Percentiles rank a stretch among this genome's conserved stretches.
Conservation (phyloP, 1,140 invertebrate species). For the Pachyrhynchus sulphureomaculatus region DNA sequence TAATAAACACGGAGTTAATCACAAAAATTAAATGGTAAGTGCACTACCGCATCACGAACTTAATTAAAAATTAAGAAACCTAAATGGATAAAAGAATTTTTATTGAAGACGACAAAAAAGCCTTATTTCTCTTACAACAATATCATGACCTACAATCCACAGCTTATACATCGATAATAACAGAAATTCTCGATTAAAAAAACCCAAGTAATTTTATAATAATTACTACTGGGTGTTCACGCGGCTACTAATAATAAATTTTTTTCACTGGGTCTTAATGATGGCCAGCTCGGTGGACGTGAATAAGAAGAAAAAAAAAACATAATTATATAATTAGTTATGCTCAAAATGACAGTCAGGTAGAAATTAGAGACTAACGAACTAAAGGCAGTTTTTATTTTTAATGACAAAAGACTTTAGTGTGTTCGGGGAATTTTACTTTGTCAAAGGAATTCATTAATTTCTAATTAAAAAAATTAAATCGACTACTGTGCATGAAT, state of each 20-base stretch:
- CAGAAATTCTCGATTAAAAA: constrained; percentile 10
- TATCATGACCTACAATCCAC: too few species aligned
- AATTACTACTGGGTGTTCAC: constrained; percentile 29
- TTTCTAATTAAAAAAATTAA: neutral
- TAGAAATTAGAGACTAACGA: constrained; percentile 40
- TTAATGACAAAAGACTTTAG: constrained; percentile 19
- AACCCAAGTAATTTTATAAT: constrained; percentile 25
- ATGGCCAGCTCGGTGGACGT: constrained; percentile 18
- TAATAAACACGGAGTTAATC: too few species aligned
- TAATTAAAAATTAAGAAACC: too few species aligned
- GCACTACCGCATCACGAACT: too few species aligned
- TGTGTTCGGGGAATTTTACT: neutral
- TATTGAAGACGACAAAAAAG: too few species aligned
- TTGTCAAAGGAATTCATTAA: neutral
- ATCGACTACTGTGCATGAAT: neutral
- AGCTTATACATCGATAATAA: neutral
- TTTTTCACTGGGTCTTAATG: constrained; percentile 16
- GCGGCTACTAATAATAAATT: constrained; percentile 26
- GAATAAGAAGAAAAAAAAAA: constrained; percentile 38
- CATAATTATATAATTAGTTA: constrained; percentile 51
- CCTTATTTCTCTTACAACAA: too few species aligned
- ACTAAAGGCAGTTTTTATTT: neutral
- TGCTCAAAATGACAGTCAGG: constrained; percentile 48
- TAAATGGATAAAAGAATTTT: too few species aligned
- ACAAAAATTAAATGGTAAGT: too few species aligned